A percentile compares a stretch with the other conserved stretches of the same genome.
Evolutionary conservation across 2,113 vertebrate species (phyloP).

Genomic region (Daboia siamensis): DNA sequence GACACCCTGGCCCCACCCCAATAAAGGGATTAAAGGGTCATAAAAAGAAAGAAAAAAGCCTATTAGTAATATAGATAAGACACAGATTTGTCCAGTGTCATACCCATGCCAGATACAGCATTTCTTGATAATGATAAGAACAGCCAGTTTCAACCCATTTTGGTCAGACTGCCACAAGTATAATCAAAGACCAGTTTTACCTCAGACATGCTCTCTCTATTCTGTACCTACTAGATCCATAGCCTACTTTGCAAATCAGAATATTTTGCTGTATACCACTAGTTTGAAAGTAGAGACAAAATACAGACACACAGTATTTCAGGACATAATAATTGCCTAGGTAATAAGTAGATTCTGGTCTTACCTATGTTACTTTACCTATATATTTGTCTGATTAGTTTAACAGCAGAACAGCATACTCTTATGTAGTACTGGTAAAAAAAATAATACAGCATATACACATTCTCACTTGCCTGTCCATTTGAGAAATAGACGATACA

Average conservation of each 20-base stretch:
- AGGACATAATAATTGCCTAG: background rate
- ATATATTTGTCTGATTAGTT: background rate
- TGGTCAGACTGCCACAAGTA: background rate
- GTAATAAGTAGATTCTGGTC: background rate
- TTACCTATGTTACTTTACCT: background rate
- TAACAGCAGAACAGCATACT: background rate
- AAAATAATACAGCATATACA: background rate
- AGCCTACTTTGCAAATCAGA: background rate
- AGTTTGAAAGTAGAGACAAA: background rate
- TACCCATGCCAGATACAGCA: background rate
- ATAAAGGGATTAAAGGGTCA: no score
- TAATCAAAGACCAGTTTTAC: background rate
- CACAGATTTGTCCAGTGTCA: background rate
- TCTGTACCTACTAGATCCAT: background rate
- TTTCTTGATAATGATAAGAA: background rate
- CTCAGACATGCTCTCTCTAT: background rate
- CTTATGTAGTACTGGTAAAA: background rate
- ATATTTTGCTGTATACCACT: background rate
- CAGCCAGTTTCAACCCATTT: background rate
- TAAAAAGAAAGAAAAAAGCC: background rate
- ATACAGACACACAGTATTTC: background rate
- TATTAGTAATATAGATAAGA: background rate
- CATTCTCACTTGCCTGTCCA: background rate
- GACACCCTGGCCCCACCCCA: no score
- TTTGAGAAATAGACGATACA: slow-evolving; percentile 30